Conservation (phyloP, 2,888 invertebrate genomes). For the Scrobipalpa atriplicella region DNA sequence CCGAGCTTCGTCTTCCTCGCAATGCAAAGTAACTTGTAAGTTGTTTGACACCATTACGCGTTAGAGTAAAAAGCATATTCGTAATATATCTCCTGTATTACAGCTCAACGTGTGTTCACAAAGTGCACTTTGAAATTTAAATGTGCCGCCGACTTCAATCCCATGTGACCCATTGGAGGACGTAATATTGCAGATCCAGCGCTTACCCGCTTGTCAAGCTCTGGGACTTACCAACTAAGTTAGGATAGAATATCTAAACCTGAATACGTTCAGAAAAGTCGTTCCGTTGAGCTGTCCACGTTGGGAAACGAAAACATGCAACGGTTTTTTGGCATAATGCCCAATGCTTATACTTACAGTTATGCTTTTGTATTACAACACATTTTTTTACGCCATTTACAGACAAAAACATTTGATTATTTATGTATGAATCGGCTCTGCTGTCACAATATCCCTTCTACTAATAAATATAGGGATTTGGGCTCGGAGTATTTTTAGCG, state of each 20-base stretch:
- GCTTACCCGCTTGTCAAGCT: conserved; percentile 24
- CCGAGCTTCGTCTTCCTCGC: conserved; percentile 3
- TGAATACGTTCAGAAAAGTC: background rate
- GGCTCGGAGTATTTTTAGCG: conserved; percentile 17
- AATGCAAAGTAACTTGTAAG: conserved; percentile 13
- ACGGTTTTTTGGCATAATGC: background rate
- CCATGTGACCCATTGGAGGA: conserved; percentile 27
- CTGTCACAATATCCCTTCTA: conserved; percentile 26
- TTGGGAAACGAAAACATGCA: conserved; percentile 1
- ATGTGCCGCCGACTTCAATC: conserved; percentile 26
- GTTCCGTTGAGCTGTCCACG: background rate
- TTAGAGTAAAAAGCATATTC: background rate
- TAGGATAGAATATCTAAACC: conserved; percentile 17
- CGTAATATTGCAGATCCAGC: conserved; percentile 27
- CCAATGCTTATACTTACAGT: background rate
- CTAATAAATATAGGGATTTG: conserved; percentile 27
- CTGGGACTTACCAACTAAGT: conserved; percentile 10
- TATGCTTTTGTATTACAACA: conserved; percentile 15
- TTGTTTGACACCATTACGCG: conserved; percentile 7
- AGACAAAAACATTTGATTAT: conserved; percentile 18
- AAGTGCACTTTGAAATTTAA: conserved; percentile 29
- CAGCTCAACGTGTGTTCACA: conserved; percentile 8
- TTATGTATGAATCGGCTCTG: conserved; percentile 19
- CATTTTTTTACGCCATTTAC: conserved; percentile 16
- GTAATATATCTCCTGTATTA: background rate